These are phyloP conservation scores for Halcyon senegalensis DNA, from an alignment of 2,113 vertebrate species.

Conservation along the genomic window DNA sequence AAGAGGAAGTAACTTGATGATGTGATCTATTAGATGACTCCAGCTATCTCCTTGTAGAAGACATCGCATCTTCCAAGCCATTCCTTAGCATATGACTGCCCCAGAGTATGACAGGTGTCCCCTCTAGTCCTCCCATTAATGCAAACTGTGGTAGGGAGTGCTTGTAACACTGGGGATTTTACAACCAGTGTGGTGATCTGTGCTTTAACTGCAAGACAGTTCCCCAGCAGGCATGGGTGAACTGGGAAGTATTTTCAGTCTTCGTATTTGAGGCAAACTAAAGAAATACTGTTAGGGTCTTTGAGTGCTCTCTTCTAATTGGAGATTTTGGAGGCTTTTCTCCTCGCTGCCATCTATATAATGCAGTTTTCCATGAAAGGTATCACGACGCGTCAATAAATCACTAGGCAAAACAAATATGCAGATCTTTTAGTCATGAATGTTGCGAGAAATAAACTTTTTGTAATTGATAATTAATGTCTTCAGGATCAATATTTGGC, in stretches of 20 bases:
- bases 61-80: neutral
- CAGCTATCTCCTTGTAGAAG: neutral
- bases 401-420: constrained; percentile 78
- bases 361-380: constrained; percentile 73
- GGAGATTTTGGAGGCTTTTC: constrained; percentile 69
- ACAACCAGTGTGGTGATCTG: neutral
- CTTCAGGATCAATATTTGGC: constrained; percentile 78
- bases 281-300: constrained; percentile 49
- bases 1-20: neutral
- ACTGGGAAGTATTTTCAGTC: neutral
- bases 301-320: constrained; percentile 63
- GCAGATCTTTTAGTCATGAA: constrained; percentile 62
- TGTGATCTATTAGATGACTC: neutral
- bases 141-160: neutral
- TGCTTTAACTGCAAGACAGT: neutral
- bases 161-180: neutral
- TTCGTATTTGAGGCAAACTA: neutral
- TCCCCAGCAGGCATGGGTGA: neutral
- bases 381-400: constrained; percentile 71
- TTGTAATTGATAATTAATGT: constrained; percentile 83
- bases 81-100: neutral
- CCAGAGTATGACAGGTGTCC: neutral
- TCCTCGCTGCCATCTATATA: constrained; percentile 24
- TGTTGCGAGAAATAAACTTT: constrained; percentile 75
- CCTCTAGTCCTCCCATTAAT: neutral